Percentiles rank a stretch among this genome's conserved stretches.
These are phyloP conservation scores for Macaca mulatta DNA, from an alignment of 2,113 vertebrate genomes.

Conservation along the genomic window DNA sequence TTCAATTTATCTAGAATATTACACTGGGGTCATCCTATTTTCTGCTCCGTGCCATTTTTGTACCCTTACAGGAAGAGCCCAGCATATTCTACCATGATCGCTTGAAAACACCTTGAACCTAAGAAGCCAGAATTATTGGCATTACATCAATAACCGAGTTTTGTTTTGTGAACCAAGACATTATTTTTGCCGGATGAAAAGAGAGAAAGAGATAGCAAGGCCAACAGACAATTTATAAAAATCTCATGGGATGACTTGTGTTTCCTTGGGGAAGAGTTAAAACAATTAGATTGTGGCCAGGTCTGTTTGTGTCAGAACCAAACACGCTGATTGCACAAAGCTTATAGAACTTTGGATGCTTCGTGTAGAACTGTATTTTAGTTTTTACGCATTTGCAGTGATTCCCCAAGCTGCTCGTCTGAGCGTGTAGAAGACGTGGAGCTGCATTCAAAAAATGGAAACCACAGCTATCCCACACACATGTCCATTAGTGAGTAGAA, in stretches of 20 bases:
- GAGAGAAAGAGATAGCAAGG: not conserved
- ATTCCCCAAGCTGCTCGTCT: not conserved
- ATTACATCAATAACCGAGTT: slow-evolving; percentile 23
- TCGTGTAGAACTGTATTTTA: not conserved
- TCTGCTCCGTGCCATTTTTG: not conserved
- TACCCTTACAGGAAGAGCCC: not conserved
- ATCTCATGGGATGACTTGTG: not conserved
- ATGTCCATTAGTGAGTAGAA: not conserved
- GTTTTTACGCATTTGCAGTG: not conserved
- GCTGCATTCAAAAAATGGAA: not conserved
- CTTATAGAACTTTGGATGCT: not conserved
- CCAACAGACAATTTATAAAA: not conserved
- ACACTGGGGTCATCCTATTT: not conserved
- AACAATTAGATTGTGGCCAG: not conserved
- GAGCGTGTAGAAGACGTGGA: not conserved
- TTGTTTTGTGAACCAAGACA: not conserved
- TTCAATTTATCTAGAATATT: not conserved
- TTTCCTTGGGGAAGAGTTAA: slow-evolving; percentile 10
- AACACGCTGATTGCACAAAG: not conserved
- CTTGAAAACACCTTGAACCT: not conserved
- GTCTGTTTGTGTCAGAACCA: slow-evolving; percentile 28
- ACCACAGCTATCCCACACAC: too few relatives aligned
- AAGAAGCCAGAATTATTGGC: not conserved
- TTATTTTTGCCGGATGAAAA: slow-evolving; percentile 32
- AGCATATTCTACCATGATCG: not conserved